phyloP scores from a whole-genome alignment of 2,797 vertebrate genomes.

The Sebastes steindachneri region DNA sequence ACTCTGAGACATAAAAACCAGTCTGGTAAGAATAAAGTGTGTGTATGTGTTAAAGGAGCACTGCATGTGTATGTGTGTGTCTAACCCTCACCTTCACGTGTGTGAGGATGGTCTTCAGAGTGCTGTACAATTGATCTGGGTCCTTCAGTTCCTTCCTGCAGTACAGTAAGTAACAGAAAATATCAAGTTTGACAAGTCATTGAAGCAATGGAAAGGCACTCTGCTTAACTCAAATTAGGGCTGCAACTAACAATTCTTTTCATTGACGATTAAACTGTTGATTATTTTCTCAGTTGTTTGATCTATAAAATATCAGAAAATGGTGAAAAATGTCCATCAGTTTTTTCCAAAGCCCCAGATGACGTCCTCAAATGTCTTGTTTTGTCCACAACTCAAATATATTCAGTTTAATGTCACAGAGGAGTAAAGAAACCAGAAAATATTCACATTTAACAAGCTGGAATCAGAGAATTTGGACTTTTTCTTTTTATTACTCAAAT shows the following conservation, averaged over 20 bases:
- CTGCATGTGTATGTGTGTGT: neutral
- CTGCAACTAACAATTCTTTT: too few relatives aligned
- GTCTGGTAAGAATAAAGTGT: neutral
- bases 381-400: too few relatives aligned
- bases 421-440: too few relatives aligned
- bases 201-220: neutral
- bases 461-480: too few relatives aligned
- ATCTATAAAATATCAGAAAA: too few relatives aligned
- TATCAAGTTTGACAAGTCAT: neutral
- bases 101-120: constrained; percentile 94
- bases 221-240: neutral
- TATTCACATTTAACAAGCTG: too few relatives aligned
- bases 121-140: constrained; percentile 95
- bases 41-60: neutral
- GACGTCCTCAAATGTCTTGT: too few relatives aligned
- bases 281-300: too few relatives aligned
- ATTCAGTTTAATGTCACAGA: too few relatives aligned
- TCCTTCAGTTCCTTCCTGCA: constrained; percentile 96
- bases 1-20: constrained; percentile 84
- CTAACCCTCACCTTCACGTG: constrained; percentile 92
- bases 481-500: too few relatives aligned
- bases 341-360: too few relatives aligned
- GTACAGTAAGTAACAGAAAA: constrained; percentile 10
- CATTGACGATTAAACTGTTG: too few relatives aligned
- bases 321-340: fast-evolving